Conservation (phyloP, 53 echinoderm and acorn worm species). For the Echinarachnius parma region DNA sequence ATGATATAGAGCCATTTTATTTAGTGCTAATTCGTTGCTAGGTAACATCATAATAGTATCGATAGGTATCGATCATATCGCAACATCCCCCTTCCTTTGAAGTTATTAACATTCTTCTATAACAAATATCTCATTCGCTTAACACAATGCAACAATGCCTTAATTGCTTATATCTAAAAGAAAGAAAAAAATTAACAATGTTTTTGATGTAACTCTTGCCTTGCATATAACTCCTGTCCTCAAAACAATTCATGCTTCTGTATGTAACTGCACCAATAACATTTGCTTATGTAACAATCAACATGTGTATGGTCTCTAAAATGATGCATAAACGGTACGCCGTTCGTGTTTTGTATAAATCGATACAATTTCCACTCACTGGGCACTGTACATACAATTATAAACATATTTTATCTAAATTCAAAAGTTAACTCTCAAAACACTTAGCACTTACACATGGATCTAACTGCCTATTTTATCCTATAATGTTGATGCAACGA, state of each 20-base stretch:
- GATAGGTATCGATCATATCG: background rate
- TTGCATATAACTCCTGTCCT: background rate
- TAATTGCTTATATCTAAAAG: too few species aligned
- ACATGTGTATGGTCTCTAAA: background rate
- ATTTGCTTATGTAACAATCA: background rate
- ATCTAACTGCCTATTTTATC: background rate
- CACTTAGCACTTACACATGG: background rate
- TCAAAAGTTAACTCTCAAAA: background rate
- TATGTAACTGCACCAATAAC: background rate
- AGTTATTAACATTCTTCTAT: too few species aligned
- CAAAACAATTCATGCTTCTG: background rate
- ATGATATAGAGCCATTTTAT: background rate
- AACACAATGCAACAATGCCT: too few species aligned
- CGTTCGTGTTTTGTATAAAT: background rate
- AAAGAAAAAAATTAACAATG: too few species aligned
- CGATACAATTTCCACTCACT: background rate
- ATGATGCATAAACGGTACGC: background rate
- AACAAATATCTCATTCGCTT: too few species aligned
- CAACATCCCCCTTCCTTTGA: background rate
- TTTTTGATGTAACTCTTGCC: too few species aligned
- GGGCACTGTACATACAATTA: background rate
- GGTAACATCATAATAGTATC: background rate
- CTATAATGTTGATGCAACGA: background rate
- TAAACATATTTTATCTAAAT: background rate
- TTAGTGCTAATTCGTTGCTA: background rate